phyloP scores from a whole-genome alignment of 2,113 vertebrate genomes.

The Buteo buteo region DNA sequence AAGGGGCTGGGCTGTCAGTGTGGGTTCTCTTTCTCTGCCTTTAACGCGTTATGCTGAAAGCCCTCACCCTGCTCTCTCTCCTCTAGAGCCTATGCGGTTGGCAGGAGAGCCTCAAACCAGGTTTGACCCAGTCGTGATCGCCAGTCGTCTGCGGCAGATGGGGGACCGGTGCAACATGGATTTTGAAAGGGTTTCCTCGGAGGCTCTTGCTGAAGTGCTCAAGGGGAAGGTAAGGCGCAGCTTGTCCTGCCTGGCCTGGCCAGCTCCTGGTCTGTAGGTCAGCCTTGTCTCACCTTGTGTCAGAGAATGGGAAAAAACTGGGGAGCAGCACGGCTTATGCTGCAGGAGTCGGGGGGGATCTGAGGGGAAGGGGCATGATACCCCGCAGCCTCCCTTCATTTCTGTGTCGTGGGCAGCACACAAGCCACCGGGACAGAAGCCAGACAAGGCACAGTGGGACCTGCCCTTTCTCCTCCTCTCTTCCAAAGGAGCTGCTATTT shows the following conservation, averaged over 20 bases:
- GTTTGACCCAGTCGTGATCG: slow-evolving; percentile 44
- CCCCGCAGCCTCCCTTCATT: neutral
- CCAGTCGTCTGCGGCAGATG: slow-evolving; percentile 24
- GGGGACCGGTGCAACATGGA: slow-evolving; percentile 59
- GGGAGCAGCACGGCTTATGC: neutral
- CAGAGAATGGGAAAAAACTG: neutral
- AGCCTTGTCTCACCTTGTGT: neutral
- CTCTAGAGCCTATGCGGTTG: neutral
- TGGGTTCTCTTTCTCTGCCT: neutral
- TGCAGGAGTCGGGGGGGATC: neutral
- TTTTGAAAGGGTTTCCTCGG: slow-evolving; percentile 4
- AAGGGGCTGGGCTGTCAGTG: neutral
- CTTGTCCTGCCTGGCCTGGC: neutral
- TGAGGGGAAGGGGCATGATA: neutral
- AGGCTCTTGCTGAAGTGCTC: neutral
- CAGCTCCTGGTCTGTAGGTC: neutral
- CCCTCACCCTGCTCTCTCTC: neutral
- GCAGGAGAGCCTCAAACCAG: neutral
- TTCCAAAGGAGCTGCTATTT: neutral
- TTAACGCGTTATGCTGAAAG: rapidly evolving
- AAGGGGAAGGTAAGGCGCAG: slow-evolving; percentile 10
- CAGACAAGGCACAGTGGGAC: neutral
- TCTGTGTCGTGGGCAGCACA: rapidly evolving
- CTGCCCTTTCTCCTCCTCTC: neutral
- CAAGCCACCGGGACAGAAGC: neutral